Conservation (phyloP, 1,140 invertebrate genomes). For the Drosophila kikkawai region DNA sequence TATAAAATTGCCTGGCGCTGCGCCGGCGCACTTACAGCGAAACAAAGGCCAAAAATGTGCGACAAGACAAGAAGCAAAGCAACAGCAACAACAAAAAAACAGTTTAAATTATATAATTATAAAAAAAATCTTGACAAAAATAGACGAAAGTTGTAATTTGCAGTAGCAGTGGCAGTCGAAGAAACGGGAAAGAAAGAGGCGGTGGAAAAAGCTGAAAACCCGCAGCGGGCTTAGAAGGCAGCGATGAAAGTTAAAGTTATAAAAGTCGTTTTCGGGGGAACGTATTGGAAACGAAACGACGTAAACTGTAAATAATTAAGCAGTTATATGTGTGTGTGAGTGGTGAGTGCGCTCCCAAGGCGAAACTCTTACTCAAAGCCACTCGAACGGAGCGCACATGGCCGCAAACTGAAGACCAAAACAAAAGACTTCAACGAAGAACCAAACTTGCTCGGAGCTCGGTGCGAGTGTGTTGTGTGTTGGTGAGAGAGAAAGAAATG, state of each 20-base stretch:
- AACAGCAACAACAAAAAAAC: conserved; percentile 40
- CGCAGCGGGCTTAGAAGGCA: conserved; percentile 65
- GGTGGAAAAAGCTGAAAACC: conserved; percentile 31
- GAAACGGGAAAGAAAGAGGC: conserved; percentile 14
- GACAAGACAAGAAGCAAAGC: conserved; percentile 18
- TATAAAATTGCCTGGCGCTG: conserved; percentile 28
- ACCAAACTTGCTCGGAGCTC: conserved; percentile 65
- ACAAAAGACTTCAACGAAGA: conserved; percentile 83
- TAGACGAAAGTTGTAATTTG: conserved; percentile 83
- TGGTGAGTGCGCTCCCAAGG: conserved; percentile 63
- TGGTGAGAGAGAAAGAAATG: conserved; percentile 71
- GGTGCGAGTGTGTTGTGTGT: conserved; percentile 22
- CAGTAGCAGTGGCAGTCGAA: conserved; percentile 27
- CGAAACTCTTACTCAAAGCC: conserved; percentile 63
- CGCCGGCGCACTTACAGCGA: conserved; percentile 53
- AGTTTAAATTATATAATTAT: conserved; percentile 83
- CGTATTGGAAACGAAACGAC: conserved; percentile 65
- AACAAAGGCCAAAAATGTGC: conserved; percentile 55
- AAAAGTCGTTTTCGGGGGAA: conserved; percentile 65
- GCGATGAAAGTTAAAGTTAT: conserved; percentile 81
- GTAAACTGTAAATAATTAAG: conserved; percentile 75
- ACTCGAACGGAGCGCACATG: conserved; percentile 61
- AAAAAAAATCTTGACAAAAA: conserved; percentile 83
- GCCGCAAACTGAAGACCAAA: conserved; percentile 72
- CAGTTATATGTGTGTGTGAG: conserved; percentile 26